Conservation (phyloP, 2,888 invertebrate species). For the Seira musarum region DNA sequence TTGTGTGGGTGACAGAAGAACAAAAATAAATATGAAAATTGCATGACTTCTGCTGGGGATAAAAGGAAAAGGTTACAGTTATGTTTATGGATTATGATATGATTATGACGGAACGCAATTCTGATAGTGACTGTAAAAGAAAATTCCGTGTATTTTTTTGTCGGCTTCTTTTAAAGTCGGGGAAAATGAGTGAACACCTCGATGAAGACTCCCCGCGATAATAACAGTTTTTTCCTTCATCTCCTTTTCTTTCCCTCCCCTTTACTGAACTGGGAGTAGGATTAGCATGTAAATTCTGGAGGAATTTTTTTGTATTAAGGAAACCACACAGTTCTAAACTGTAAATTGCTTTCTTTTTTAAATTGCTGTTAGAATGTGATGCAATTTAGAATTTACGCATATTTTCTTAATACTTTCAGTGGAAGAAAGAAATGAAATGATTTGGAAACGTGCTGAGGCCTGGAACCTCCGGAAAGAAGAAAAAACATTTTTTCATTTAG, state of each 20-base stretch:
- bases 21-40: too few species aligned
- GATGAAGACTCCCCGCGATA: slow-evolving; percentile 6
- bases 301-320: not conserved
- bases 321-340: not conserved
- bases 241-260: slow-evolving; percentile 2
- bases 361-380: not conserved
- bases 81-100: too few species aligned
- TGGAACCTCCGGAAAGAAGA: not conserved
- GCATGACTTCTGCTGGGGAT: too few species aligned
- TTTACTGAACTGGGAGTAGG: too few species aligned
- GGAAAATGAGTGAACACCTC: slow-evolving; percentile 13
- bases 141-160: too few species aligned
- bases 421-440: not conserved
- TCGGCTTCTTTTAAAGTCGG: not conserved
- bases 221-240: slow-evolving; percentile 12
- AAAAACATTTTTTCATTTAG: not conserved
- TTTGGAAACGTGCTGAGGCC: not conserved
- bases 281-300: slow-evolving; percentile 7
- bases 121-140: too few species aligned
- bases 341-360: not conserved
- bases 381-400: not conserved
- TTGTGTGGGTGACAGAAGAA: too few species aligned
- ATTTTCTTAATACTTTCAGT: not conserved
- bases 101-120: too few species aligned
- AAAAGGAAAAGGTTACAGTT: too few species aligned